These are phyloP conservation scores for Solea senegalensis DNA, from an alignment of 2,113 vertebrate species.

Conservation along the genomic window DNA sequence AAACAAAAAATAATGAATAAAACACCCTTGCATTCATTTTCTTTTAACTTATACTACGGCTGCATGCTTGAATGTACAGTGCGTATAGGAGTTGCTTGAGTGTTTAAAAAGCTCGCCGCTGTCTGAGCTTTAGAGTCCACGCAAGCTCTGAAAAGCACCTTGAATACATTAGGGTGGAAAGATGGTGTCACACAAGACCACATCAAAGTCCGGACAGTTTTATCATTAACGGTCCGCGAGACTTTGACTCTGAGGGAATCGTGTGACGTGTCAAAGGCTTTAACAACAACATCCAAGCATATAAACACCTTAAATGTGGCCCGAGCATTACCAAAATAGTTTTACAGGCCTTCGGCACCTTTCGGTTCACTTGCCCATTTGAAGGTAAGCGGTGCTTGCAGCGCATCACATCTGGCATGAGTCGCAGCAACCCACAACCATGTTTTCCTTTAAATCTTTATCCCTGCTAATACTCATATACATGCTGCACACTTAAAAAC, in stretches of 20 bases:
- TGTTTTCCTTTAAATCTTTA: slow-evolving; percentile 37
- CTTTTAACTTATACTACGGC: slow-evolving; percentile 25
- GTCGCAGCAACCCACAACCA: slow-evolving; percentile 15
- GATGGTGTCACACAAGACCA: slow-evolving; percentile 59
- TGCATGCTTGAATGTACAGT: slow-evolving; percentile 19
- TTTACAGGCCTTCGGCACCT: slow-evolving; percentile 54
- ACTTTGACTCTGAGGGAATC: slow-evolving; percentile 35
- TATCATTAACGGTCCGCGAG: slow-evolving; percentile 39
- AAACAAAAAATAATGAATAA: slow-evolving; percentile 18
- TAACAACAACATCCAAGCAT: slow-evolving; percentile 46
- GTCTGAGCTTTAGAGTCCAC: slow-evolving; percentile 37
- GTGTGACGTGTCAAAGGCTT: slow-evolving; percentile 52
- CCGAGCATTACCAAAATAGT: slow-evolving; percentile 53
- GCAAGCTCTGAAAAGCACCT: slow-evolving; percentile 47
- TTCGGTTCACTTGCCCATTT: slow-evolving; percentile 52
- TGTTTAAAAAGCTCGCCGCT: slow-evolving; percentile 40
- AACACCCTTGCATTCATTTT: slow-evolving; percentile 14
- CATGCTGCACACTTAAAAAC: slow-evolving; percentile 26
- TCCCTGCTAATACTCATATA: slow-evolving; percentile 44
- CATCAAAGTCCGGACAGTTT: slow-evolving; percentile 58
- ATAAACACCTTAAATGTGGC: slow-evolving; percentile 49
- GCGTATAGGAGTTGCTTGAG: not conserved
- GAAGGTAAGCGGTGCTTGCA: slow-evolving; percentile 59
- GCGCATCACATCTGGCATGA: slow-evolving; percentile 59
- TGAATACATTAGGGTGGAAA: slow-evolving; percentile 50